Evolutionary conservation across 2,113 vertebrate genomes (phyloP).

Genomic region (Promerops cafer): DNA sequence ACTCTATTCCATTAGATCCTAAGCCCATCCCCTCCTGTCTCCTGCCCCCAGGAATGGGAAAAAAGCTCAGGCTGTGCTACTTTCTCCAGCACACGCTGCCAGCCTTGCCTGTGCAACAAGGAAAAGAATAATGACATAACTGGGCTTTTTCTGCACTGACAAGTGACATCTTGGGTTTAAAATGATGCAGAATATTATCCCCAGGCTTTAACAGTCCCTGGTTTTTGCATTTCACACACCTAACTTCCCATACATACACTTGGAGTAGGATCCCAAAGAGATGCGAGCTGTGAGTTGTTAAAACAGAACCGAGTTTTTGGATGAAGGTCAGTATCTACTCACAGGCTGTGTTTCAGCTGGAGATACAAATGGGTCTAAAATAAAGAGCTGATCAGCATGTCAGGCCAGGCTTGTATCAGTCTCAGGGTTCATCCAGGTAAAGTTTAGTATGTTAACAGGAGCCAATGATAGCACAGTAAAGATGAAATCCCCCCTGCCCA

Average conservation of each 20-base stretch:
- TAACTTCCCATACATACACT: background rate
- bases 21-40: background rate
- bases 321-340: background rate
- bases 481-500: background rate
- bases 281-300: background rate
- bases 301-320: background rate
- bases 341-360: background rate
- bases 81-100: background rate
- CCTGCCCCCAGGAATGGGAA: background rate
- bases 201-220: background rate
- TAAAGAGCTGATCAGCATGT: background rate
- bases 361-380: background rate
- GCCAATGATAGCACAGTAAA: background rate
- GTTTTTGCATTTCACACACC: background rate
- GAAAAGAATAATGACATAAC: background rate
- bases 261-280: background rate
- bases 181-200: background rate
- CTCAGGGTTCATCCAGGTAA: background rate
- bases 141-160: background rate
- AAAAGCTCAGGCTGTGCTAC: rapidly evolving
- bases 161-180: background rate
- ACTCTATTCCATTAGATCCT: background rate
- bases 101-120: background rate
- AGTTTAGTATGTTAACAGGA: background rate
- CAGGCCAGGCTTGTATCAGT: background rate